phyloP scores from a whole-genome alignment of 2,113 vertebrate species.

The Fukomys damarensis region DNA sequence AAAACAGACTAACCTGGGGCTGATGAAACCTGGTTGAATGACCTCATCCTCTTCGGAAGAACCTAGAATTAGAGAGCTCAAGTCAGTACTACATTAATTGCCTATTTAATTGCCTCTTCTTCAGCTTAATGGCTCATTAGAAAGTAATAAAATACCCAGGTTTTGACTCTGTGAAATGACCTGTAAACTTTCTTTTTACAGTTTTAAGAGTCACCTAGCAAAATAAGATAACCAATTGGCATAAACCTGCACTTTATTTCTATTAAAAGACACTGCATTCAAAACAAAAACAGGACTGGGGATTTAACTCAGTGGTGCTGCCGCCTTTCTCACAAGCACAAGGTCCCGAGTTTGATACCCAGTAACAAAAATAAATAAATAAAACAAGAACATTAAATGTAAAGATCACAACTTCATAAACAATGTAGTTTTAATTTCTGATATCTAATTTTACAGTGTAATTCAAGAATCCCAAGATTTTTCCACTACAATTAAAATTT shows the following conservation, averaged over 20 bases:
- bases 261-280: constrained; percentile 39
- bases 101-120: constrained; percentile 86
- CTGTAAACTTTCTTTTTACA: constrained; percentile 81
- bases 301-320: too few relatives aligned
- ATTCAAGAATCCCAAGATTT: constrained; percentile 71
- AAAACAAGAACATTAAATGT: constrained; percentile 43
- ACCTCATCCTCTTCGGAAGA: constrained; percentile 90
- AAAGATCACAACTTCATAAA: constrained; percentile 79
- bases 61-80: constrained; percentile 90
- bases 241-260: constrained; percentile 55
- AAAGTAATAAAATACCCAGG: constrained; percentile 83
- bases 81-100: constrained; percentile 85
- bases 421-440: constrained; percentile 73
- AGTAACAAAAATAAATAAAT: too few relatives aligned
- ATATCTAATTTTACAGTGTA: constrained; percentile 83
- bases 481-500: constrained; percentile 32
- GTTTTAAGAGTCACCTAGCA: constrained; percentile 81
- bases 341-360: too few relatives aligned
- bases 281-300: too few relatives aligned
- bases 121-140: constrained; percentile 85
- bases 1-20: constrained; percentile 88
- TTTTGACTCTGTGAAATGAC: constrained; percentile 84
- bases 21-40: constrained; percentile 89
- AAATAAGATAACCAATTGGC: constrained; percentile 73
- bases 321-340: too few relatives aligned